Percentiles rank a stretch among this genome's conserved stretches.
phyloP scores from a whole-genome alignment of 37 sponge, comb jelly and placozoan species.

The Chondrosia reniformis region DNA sequence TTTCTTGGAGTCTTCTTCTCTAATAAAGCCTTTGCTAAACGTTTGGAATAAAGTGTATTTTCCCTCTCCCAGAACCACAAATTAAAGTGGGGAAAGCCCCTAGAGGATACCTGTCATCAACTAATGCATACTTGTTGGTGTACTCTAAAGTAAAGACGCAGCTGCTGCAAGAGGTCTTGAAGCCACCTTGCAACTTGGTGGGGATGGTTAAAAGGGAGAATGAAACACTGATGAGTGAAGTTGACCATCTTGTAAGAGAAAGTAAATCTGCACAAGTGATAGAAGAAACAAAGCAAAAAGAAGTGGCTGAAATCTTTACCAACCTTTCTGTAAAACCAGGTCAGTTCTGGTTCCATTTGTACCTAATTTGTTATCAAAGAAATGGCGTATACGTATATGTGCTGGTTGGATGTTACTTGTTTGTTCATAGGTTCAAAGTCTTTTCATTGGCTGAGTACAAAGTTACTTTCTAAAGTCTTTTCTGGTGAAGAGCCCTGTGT shows the following conservation, averaged over 20 bases:
- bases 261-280: background rate
- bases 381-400: background rate
- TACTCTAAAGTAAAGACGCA: slow-evolving; percentile 21
- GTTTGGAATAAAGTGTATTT: too few species aligned
- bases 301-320: slow-evolving; percentile 1
- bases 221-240: background rate
- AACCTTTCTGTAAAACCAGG: slow-evolving; percentile 6
- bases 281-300: background rate
- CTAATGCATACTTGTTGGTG: slow-evolving; percentile 44
- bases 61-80: background rate
- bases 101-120: slow-evolving; percentile 27
- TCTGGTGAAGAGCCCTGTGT: background rate
- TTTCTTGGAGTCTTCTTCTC: too few species aligned
- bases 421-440: slow-evolving; percentile 10
- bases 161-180: background rate
- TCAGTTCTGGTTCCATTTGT: background rate
- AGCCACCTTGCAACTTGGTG: background rate
- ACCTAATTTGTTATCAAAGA: background rate
- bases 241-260: background rate
- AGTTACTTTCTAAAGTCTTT: slow-evolving; percentile 6
- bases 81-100: background rate
- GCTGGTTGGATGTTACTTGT: background rate
- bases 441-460: slow-evolving; percentile 27
- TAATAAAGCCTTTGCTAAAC: too few species aligned
- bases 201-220: slow-evolving; percentile 5